Conservation (phyloP, 2,797 vertebrate species). For the Falco naumanni region DNA sequence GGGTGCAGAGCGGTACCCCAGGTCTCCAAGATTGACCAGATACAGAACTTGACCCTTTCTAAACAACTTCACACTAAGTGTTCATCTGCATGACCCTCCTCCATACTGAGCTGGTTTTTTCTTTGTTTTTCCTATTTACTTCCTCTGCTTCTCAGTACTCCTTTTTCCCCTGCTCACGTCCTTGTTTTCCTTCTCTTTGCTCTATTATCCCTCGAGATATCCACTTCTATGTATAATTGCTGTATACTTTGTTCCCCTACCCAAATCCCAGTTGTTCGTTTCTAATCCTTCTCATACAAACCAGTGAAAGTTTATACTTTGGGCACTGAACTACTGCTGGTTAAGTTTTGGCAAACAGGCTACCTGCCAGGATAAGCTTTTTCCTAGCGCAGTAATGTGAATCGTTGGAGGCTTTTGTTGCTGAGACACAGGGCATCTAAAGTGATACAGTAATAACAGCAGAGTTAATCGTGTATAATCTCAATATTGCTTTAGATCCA, state of each 20-base stretch:
- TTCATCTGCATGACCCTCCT: neutral
- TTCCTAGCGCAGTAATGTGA: neutral
- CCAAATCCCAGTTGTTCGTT: neutral
- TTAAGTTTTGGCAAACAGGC: neutral
- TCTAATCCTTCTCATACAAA: neutral
- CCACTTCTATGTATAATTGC: neutral
- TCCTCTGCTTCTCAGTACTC: neutral
- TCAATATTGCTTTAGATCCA: neutral
- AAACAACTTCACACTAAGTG: neutral
- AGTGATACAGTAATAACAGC: neutral
- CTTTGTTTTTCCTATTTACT: neutral
- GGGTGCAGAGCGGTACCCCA: neutral
- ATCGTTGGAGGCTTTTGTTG: neutral
- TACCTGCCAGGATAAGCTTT: neutral
- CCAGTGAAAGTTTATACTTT: neutral
- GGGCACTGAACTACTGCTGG: neutral
- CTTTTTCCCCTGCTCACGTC: neutral
- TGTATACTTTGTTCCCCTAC: neutral
- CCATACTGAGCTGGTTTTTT: neutral
- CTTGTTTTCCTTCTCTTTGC: neutral
- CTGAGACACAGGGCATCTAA: neutral
- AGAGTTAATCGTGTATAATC: neutral
- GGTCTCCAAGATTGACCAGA: neutral
- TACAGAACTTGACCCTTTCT: neutral
- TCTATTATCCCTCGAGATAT: neutral